Conservation (phyloP, 2,113 vertebrate species). For the Nerophis lumbriciformis region DNA sequence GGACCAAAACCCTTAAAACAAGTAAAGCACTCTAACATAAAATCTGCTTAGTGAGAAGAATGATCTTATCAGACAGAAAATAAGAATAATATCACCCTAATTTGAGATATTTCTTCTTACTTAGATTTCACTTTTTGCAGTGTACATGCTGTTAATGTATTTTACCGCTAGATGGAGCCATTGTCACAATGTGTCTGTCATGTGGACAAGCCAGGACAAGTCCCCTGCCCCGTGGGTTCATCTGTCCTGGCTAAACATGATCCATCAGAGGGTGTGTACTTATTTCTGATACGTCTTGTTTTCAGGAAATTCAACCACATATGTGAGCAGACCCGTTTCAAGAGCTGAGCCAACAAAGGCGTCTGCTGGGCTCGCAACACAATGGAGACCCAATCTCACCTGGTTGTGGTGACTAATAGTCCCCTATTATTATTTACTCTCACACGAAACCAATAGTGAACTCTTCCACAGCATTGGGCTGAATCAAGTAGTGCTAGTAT, state of each 20-base stretch:
- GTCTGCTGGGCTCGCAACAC: neutral
- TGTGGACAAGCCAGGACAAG: neutral
- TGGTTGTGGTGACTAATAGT: slow-evolving; percentile 10
- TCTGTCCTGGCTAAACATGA: neutral
- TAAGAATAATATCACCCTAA: no score
- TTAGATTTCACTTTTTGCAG: no score
- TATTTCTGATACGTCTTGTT: slow-evolving; percentile 13
- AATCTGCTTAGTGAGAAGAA: no score
- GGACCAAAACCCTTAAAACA: no score
- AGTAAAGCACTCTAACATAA: no score
- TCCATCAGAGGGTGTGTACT: no score
- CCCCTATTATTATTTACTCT: slow-evolving; percentile 38
- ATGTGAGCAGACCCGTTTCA: slow-evolving; percentile 97
- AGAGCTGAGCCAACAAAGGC: slow-evolving; percentile 74
- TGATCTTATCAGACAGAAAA: no score
- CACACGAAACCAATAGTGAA: slow-evolving; percentile 40
- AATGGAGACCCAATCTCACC: slow-evolving; percentile 2
- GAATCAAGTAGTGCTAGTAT: slow-evolving; percentile 30
- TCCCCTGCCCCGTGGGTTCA: neutral
- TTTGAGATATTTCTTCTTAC: no score
- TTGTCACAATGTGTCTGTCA: slow-evolving; percentile 13
- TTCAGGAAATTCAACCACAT: slow-evolving; percentile 98
- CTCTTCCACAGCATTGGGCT: no score
- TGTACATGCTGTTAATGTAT: slow-evolving; percentile 17
- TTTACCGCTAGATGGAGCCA: slow-evolving; percentile 54